Conservation (phyloP, 2,888 invertebrate species). For the Germaria angustata region DNA sequence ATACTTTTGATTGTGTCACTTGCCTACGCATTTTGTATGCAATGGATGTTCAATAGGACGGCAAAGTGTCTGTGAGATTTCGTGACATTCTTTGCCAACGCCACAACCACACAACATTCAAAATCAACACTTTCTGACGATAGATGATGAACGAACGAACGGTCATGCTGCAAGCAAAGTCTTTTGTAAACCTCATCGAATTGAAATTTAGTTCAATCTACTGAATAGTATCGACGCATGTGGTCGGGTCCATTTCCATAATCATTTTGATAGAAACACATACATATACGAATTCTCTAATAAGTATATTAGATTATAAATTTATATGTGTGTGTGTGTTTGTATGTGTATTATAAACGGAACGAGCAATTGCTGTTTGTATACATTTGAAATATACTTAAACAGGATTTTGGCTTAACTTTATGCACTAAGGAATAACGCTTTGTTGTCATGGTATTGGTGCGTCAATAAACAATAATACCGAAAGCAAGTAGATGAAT, state of each 20-base stretch:
- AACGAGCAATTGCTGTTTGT: slow-evolving; percentile 26
- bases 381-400: not conserved
- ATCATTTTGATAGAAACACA: not conserved
- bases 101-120: slow-evolving; percentile 49
- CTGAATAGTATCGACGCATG: slow-evolving; percentile 1
- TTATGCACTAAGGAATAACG: slow-evolving; percentile 6
- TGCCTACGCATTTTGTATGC: slow-evolving; percentile 23
- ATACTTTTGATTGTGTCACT: slow-evolving; percentile 11
- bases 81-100: slow-evolving; percentile 52
- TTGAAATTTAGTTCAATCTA: slow-evolving; percentile 14
- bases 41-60: slow-evolving; percentile 20
- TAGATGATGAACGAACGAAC: not conserved
- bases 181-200: not conserved
- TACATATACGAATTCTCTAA: not conserved
- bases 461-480: not conserved
- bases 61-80: slow-evolving; percentile 43
- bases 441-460: slow-evolving; percentile 2
- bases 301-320: slow-evolving; percentile 23
- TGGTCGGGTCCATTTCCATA: not conserved
- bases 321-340: not conserved
- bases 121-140: slow-evolving; percentile 44
- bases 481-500: not conserved
- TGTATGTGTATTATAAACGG: not conserved
- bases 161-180: slow-evolving; percentile 9
- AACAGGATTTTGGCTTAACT: slow-evolving; percentile 23